Base-by-base conservation (phyloP, 1,140 invertebrate genomes). In the Apocrypta bakeri region DNA sequence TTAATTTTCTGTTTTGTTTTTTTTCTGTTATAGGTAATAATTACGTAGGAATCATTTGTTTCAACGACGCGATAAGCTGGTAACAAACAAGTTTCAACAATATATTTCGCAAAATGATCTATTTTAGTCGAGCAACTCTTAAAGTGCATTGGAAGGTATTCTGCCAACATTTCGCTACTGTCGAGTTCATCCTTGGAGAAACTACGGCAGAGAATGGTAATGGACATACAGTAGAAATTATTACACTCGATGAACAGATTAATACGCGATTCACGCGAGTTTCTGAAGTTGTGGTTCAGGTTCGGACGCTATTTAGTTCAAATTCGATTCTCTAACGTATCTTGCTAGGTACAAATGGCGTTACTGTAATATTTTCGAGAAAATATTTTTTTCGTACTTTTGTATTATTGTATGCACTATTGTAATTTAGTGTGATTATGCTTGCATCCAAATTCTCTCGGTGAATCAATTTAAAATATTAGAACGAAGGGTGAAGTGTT, bases 1-100 rank as follows among this genome's bases (percentile, higher is more conserved):
- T 56, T 56, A 56, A n/a, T 56, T n/a, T 11, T 56, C 7, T 21
- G 21, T 21, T 37, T 37, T 37, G 9, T 66, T 17, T 11, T 25
- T 24, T 31, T 71, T 71, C 31, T 71, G 68, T 71, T 71, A 1
- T 31, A 71, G 68, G 68, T 71, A 71, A n/a, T n/a, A 37, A 71
- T 71, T n/a, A 31, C 48, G 33, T 37, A 37, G 2, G 27, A 27
- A 66, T 66, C 25, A 24, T 29, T 8, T 1, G 12, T 2, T 17
- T 12, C 64, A 4, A 27, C 25, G 25, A 3, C 64, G 25, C 0
- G 9, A 66, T 14, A 27, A 66, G 64, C 25, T 37, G 3, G 25
- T 29, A 64, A 6, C 27, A 17, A 24, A 25, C 29, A 25, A 66
- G 8, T 66, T 56, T 29, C 63, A 14, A 29, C 64, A 27, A 9